Percentiles rank a stretch among this genome's conserved stretches.
Evolutionary conservation across 2,797 vertebrate species (phyloP).

Genomic region (Antrozous pallidus): DNA sequence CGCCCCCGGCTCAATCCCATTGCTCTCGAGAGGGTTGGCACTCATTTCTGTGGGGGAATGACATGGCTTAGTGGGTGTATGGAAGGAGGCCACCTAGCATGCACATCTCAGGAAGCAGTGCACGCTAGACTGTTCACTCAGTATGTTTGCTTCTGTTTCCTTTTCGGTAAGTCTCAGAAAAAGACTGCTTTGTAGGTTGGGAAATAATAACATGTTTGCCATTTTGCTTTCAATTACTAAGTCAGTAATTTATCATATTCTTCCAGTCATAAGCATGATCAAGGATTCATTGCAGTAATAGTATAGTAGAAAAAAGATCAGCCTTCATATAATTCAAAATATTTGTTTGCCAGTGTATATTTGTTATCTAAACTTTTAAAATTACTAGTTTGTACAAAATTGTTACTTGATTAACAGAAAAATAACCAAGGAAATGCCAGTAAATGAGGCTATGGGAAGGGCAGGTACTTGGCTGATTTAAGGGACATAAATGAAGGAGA

Average conservation of each 20-base stretch:
- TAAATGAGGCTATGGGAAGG: not conserved
- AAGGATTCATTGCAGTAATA: conserved; percentile 38
- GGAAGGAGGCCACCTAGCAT: not conserved
- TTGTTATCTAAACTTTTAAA: conserved; percentile 24
- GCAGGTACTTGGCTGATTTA: not conserved
- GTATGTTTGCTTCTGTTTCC: not conserved
- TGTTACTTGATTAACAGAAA: conserved; percentile 37
- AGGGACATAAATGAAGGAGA: not conserved
- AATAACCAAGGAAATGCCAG: not conserved
- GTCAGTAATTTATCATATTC: not conserved
- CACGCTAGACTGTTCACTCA: not conserved
- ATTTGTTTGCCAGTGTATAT: not conserved
- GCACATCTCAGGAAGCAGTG: not conserved
- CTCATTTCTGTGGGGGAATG: conserved; percentile 90
- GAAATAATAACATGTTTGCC: not conserved
- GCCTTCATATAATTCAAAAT: conserved; percentile 1
- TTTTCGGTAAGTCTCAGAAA: not conserved
- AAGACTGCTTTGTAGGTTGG: not conserved
- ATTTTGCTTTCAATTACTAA: conserved; percentile 36
- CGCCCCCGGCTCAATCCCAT: conserved; percentile 92
- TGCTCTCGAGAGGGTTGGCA: conserved; percentile 94
- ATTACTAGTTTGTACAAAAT: not conserved
- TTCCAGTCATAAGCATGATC: not conserved
- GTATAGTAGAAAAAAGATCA: not conserved
- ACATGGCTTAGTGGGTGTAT: not conserved